Base-by-base conservation (phyloP, 2,888 invertebrate species). In the Phortica okadai region DNA sequence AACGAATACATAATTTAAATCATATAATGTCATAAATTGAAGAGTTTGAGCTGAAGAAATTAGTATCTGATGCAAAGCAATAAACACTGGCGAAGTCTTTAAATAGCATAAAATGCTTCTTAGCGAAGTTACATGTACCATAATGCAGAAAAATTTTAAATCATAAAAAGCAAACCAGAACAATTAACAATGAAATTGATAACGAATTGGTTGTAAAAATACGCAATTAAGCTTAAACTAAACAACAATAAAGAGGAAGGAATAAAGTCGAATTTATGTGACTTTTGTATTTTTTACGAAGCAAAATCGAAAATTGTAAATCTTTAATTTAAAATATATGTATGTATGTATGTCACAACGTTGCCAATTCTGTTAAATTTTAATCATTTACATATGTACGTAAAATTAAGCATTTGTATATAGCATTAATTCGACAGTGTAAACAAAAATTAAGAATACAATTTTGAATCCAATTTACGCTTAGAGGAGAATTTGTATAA, bases 21-120 rank as follows among this genome's bases (percentile, higher is more conserved):
- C 21, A 21, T 21, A 21, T 21, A 21, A 21, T 21, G 21, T 21
- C 21, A 21, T 21, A 21, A 21, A 21, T 21, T 21, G 21, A 21
- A 21, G 21, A 25, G 6, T 3, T 44, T 45, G 58, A 62, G 44
- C 45, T 72, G 1, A 16, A 58, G 16, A 56, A 70, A 14, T n/a
- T 56, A 11, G 73, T 76, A 79, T n/a, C 4, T n/a, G n/a, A 54
- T 54, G 78, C 73, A 79, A 83, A 83, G 84, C 82, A 21, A 21
- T 21, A 86, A 86, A 83, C 84, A 87, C 78, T 77, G 74, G 78
- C 77, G 79, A 77, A 83, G 76, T 86, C 85, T 88, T 87, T 88
- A 85, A 88, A 85, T 85, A 84, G 88, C 85, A 88, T 88, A 76
- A 81, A 88, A 85, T 88, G 88, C 88, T 84, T 81, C 80, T 81